These are phyloP conservation scores for Halesus radiatus DNA, from an alignment of 1,140 invertebrate genomes.

Conservation along the genomic window DNA sequence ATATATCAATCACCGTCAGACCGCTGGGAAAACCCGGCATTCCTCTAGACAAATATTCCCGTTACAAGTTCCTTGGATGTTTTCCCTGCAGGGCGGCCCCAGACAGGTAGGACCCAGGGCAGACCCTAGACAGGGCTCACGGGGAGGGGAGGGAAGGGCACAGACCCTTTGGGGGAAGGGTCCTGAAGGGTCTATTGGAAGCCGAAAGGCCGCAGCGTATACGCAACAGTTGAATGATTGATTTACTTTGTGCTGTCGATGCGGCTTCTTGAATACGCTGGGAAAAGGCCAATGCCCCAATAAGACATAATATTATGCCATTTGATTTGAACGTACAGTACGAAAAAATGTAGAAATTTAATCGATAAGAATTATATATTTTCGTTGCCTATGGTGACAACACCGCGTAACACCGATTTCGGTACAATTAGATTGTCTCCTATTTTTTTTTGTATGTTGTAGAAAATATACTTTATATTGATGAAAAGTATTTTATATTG, in stretches of 20 bases:
- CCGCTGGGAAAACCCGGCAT: conserved; percentile 1
- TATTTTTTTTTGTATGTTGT: no score
- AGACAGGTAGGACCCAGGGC: not conserved
- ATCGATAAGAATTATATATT: no score
- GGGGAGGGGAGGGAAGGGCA: no score
- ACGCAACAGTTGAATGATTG: conserved; percentile 34
- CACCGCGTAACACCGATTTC: no score
- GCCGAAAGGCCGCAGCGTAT: not conserved
- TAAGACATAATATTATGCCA: no score
- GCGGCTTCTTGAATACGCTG: conserved; percentile 21
- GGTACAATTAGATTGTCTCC: no score
- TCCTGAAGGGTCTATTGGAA: conserved; percentile 29
- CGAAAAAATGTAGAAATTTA: no score
- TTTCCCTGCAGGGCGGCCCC: not conserved
- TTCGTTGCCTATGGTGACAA: no score
- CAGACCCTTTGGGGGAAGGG: not conserved
- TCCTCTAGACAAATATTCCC: no score
- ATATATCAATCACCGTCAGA: conserved; percentile 18
- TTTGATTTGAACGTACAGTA: no score
- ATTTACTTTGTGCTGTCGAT: conserved; percentile 30
- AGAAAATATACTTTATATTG: no score
- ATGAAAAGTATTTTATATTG: no score
- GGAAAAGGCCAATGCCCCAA: not conserved
- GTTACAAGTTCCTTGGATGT: conserved; percentile 5
- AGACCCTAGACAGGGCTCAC: not conserved